These are phyloP conservation scores for Panthera leo DNA, from an alignment of 2,113 vertebrate genomes.

Conservation along the genomic window DNA sequence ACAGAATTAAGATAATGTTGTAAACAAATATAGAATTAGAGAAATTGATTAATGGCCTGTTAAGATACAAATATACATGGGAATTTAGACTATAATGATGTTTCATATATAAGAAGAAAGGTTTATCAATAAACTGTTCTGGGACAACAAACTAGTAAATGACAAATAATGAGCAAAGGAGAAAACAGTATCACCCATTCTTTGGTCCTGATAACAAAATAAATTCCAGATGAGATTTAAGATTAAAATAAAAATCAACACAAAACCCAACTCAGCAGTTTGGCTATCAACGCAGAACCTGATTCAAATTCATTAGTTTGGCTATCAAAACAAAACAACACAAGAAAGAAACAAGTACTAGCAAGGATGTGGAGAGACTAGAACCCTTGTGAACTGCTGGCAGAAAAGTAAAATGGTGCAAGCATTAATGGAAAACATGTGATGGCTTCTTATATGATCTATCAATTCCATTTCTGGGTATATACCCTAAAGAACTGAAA, in stretches of 20 bases:
- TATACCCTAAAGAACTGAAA: background rate
- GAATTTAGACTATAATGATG: background rate
- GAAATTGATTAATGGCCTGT: background rate
- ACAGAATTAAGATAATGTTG: background rate
- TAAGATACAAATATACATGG: background rate
- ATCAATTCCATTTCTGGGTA: background rate
- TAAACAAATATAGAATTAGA: background rate
- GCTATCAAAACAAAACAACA: background rate
- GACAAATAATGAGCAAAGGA: background rate
- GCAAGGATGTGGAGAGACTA: background rate
- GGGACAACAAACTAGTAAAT: background rate
- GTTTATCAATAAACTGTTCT: background rate
- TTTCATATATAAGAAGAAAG: background rate
- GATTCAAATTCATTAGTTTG: background rate
- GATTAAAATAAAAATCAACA: background rate
- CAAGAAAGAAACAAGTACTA: background rate
- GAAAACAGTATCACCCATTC: background rate
- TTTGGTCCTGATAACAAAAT: background rate
- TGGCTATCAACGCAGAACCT: background rate
- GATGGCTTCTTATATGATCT: background rate
- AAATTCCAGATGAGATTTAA: background rate
- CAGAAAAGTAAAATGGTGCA: background rate
- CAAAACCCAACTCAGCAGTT: background rate
- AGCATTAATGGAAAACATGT: background rate
- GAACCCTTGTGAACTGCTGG: background rate